phyloP scores from a whole-genome alignment of 2,113 vertebrate species.

The Chlorocebus sabaeus region DNA sequence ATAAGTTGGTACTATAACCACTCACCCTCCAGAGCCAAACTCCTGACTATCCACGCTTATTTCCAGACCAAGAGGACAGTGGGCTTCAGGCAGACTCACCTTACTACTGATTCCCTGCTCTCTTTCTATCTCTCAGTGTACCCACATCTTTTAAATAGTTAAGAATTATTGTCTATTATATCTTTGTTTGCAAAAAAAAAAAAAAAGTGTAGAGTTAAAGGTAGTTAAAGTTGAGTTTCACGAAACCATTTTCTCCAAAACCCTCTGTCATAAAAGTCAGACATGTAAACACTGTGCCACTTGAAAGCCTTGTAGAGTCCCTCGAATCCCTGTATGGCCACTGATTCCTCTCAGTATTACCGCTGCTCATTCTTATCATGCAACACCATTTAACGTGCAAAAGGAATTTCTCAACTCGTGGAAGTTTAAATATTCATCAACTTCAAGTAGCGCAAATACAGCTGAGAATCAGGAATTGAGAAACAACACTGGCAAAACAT shows the following conservation, averaged over 20 bases:
- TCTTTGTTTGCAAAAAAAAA: neutral
- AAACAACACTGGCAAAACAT: constrained; percentile 18
- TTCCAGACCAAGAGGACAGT: neutral
- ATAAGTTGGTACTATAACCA: neutral
- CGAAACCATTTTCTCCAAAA: neutral
- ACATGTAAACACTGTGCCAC: neutral
- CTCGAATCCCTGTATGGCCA: neutral
- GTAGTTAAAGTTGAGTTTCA: neutral
- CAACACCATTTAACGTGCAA: neutral
- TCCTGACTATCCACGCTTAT: accelerated
- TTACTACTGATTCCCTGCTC: neutral
- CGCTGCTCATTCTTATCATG: neutral
- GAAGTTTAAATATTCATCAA: neutral
- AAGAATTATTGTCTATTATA: neutral
- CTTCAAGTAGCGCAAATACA: constrained; percentile 19
- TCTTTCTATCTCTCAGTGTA: neutral
- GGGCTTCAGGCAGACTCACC: neutral
- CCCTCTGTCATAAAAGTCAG: neutral
- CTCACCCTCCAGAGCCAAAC: neutral
- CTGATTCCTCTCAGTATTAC: neutral
- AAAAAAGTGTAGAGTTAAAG: neutral
- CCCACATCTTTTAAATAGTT: neutral
- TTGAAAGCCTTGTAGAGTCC: neutral
- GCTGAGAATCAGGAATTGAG: constrained; percentile 1
- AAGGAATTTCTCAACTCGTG: neutral